Evolutionary conservation across 2,888 invertebrate species (phyloP).

Genomic region (Oxycera nigricornis): DNA sequence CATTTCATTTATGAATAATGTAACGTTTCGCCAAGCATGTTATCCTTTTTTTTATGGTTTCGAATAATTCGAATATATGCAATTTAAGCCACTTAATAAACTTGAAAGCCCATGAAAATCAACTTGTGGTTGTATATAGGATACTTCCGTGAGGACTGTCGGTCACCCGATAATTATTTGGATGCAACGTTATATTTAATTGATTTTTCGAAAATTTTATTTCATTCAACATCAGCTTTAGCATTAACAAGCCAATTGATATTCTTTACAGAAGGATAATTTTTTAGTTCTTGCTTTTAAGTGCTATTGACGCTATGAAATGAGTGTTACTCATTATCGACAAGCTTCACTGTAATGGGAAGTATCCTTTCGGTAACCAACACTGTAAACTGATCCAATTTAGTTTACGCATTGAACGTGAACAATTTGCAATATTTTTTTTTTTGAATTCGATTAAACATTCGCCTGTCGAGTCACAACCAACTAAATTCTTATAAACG

Average conservation of each 20-base stretch:
- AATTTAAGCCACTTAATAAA: conserved; percentile 26
- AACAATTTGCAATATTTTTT: conserved; percentile 1
- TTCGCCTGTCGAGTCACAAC: neutral
- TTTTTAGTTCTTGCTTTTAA: neutral
- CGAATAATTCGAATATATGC: conserved; percentile 6
- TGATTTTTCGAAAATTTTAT: too few relatives aligned
- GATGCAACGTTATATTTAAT: too few relatives aligned
- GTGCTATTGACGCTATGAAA: neutral
- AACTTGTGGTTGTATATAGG: neutral
- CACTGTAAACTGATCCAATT: neutral
- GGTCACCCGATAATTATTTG: neutral
- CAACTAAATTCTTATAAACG: neutral
- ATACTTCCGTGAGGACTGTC: neutral
- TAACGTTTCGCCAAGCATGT: conserved; percentile 40
- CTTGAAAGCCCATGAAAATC: neutral
- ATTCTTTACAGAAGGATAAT: neutral
- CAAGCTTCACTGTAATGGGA: too few relatives aligned
- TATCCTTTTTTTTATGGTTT: neutral
- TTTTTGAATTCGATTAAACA: conserved; percentile 6
- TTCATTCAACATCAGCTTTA: too few relatives aligned
- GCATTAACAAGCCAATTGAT: neutral
- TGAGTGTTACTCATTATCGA: too few relatives aligned
- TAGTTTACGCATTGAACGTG: neutral
- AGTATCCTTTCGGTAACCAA: too few relatives aligned
- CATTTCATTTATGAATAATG: conserved; percentile 37